Conservation (phyloP, 2,113 vertebrate genomes). For the Eclectus roratus region DNA sequence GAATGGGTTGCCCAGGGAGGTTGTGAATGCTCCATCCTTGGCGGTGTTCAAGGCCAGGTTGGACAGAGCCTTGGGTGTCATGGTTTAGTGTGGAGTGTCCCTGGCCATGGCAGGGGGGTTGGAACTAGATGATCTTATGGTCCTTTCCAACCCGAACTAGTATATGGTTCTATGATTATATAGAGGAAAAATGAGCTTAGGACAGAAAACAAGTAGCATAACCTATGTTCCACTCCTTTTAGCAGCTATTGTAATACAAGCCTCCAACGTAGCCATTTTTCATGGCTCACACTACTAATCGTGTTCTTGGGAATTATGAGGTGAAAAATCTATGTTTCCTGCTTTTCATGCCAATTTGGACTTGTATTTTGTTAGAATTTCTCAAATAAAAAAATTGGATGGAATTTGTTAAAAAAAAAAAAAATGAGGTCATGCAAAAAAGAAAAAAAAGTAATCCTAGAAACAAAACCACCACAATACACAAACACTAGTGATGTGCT, state of each 20-base stretch:
- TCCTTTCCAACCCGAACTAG: no score
- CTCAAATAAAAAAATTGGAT: constrained; percentile 19
- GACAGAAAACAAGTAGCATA: not conserved
- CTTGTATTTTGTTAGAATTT: not conserved
- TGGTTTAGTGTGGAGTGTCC: no score
- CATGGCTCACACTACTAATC: not conserved
- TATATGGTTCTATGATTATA: not conserved
- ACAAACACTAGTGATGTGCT: constrained; percentile 11
- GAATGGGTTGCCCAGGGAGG: no score
- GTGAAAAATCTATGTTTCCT: constrained; percentile 4
- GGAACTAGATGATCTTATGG: no score
- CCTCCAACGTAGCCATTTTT: not conserved
- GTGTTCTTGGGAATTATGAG: constrained; percentile 8
- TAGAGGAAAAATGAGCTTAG: not conserved
- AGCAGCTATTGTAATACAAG: not conserved
- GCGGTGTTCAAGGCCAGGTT: no score
- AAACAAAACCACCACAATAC: constrained; percentile 47
- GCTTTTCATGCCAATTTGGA: constrained; percentile 7
- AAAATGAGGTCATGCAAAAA: constrained; percentile 16
- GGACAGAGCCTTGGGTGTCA: no score
- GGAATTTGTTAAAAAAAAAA: not conserved
- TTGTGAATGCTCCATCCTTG: no score
- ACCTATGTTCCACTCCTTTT: not conserved
- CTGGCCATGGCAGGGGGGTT: no score
- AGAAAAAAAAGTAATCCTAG: not conserved